phyloP scores from a whole-genome alignment of 1,140 invertebrate genomes.

The Yoshiicerus persimilis region DNA sequence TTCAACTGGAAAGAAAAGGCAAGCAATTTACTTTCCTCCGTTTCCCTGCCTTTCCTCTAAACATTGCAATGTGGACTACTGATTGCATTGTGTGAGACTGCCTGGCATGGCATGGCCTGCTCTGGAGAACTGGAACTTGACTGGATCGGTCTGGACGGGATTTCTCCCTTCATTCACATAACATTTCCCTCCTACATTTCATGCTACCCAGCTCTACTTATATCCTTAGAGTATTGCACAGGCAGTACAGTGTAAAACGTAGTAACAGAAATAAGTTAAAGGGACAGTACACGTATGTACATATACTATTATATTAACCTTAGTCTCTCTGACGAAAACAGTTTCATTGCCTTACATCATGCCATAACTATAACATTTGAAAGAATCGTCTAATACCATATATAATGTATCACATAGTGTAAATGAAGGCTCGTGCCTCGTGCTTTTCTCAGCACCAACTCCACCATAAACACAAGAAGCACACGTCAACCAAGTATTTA shows the following conservation, averaged over 20 bases:
- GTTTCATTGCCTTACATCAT: neutral
- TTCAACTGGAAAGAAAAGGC: neutral
- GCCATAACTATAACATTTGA: neutral
- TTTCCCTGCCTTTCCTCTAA: neutral
- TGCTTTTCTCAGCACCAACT: neutral
- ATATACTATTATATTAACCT: no score
- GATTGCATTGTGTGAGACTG: neutral
- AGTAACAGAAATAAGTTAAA: no score
- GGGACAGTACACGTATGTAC: no score
- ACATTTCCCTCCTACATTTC: neutral
- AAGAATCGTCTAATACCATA: neutral
- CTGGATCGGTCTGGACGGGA: neutral
- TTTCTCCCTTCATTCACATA: constrained; percentile 20
- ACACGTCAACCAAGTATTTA: neutral
- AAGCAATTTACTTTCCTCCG: neutral
- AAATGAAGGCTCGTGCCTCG: neutral
- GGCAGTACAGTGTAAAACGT: no score
- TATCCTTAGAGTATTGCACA: no score
- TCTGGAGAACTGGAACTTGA: neutral
- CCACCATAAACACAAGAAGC: neutral
- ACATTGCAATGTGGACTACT: neutral
- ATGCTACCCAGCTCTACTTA: neutral
- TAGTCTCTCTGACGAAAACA: neutral
- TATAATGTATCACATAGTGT: neutral
- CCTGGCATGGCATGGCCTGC: neutral